Evolutionary conservation across 1,140 invertebrate genomes (phyloP), one percentile per base, ranked within the genome.

Genomic region (Lucilia cuprina): DNA sequence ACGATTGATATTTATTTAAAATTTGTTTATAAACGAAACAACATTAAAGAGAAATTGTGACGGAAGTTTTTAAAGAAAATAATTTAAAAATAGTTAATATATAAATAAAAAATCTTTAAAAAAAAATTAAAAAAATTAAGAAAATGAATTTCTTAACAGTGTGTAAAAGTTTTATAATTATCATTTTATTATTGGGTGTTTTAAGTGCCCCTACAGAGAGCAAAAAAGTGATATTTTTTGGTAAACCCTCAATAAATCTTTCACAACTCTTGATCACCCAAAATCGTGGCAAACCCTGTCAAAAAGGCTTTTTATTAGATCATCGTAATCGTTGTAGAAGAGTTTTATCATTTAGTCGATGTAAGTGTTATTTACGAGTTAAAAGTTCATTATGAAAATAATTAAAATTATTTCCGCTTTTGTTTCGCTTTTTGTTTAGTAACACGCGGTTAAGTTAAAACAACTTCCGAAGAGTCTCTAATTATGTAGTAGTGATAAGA

Each of bases 251-350:
- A 0, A 86, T 88, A 0, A 35, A 86, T 0, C 87, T 85, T n/a
- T 85, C 87, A 25, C 89, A 90, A 82, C 84, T 90, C 41, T 86
- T 90, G 30, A 83, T 88, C 14, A 89, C 88, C 9, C 84, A 86
- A 8, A 86, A 83, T 12, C 47, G 86, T 2, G 50, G 86, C 19
- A 83, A 77, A 3, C 89, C 89, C 2, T 90, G 89, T 85, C 89
- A 88, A 5, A 84, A 83, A 17, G 89, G 89, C 0, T 87, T 87
- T 65, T 88, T 90, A 88, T 84, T 89, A 9, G 89, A 90, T 82
- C 89, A 90, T 82, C 88, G 89, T 30, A 88, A 89, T 84, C 88
- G 89, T 17, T 90, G 89, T 83, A 85, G 89, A 25, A 86, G 88
- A 7, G 89, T 88, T 5, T 50, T 90, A 17, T 86, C 87, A 80